These are phyloP conservation scores for Sicus ferrugineus DNA, from an alignment of 2,888 invertebrate species.

Conservation along the genomic window DNA sequence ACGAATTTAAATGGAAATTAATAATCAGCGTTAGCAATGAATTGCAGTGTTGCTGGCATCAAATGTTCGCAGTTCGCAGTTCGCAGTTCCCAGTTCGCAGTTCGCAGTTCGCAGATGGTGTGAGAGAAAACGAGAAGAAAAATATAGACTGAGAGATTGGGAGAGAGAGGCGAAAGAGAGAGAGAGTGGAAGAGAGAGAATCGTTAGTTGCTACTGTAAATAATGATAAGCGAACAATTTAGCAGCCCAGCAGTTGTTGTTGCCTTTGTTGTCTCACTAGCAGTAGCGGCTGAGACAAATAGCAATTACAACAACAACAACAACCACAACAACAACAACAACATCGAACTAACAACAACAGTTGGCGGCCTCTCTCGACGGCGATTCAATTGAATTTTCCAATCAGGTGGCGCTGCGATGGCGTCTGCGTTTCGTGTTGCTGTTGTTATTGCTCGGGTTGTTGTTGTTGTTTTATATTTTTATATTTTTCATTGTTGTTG, in stretches of 20 bases:
- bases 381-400: conserved; percentile 28
- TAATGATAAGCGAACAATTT: too few species aligned
- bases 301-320: background rate
- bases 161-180: background rate
- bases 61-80: too few species aligned
- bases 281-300: background rate
- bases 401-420: conserved; percentile 33
- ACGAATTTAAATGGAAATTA: conserved; percentile 6
- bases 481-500: conserved; percentile 25
- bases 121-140: conserved; percentile 14
- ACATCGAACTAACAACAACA: conserved; percentile 22
- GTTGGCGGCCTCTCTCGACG: too few species aligned
- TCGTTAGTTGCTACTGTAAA: too few species aligned
- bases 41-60: background rate
- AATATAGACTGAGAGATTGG: background rate
- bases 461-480: conserved; percentile 36
- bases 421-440: conserved; percentile 17
- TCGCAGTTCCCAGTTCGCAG: too few species aligned
- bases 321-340: conserved; percentile 15
- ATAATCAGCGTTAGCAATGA: background rate
- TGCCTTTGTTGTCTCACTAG: background rate
- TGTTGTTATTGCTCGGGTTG: conserved; percentile 37
- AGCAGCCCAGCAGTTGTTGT: background rate
- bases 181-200: background rate
- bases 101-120: too few species aligned